phyloP scores from a whole-genome alignment of 2,113 vertebrate genomes.

The Oreochromis spilurus region DNA sequence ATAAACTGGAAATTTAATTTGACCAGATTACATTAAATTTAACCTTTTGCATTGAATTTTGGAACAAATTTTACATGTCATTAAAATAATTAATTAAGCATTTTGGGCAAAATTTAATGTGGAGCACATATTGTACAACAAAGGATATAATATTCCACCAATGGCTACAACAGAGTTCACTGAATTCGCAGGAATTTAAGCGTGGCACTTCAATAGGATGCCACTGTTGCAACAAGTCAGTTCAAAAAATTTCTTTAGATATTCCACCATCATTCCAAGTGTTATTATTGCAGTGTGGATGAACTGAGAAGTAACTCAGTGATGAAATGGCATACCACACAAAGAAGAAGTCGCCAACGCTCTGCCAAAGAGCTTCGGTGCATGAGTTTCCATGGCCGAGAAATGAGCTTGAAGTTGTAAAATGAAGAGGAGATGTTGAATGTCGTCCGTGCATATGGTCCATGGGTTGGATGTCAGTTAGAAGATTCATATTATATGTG shows the following conservation, averaged over 20 bases:
- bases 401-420: background rate
- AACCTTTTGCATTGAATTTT: background rate
- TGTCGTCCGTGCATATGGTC: fast-evolving
- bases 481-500: background rate
- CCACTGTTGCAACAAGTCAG: background rate
- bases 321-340: background rate
- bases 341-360: background rate
- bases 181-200: background rate
- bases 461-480: background rate
- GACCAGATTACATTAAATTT: background rate
- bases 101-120: background rate
- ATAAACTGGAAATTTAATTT: background rate
- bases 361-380: fast-evolving
- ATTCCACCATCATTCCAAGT: background rate
- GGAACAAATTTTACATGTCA: background rate
- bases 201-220: background rate
- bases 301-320: background rate
- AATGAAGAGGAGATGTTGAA: background rate
- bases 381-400: background rate
- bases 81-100: background rate
- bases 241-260: background rate
- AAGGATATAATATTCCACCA: background rate
- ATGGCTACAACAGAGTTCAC: background rate
- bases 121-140: background rate
- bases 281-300: background rate